These are phyloP conservation scores for Notarius lentiginosus DNA, from an alignment of 2,113 vertebrate species.

Conservation along the genomic window DNA sequence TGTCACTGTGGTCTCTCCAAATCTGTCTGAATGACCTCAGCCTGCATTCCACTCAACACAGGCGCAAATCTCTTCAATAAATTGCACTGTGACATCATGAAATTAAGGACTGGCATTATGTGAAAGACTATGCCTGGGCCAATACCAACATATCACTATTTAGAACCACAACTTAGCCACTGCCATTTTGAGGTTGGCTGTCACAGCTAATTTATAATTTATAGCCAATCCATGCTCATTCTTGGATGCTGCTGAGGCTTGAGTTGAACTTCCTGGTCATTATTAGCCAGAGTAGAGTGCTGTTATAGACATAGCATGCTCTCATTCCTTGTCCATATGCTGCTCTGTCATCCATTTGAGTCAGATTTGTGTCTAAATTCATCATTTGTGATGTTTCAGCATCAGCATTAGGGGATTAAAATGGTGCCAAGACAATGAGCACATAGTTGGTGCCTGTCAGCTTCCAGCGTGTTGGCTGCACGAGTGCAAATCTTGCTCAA, in stretches of 20 bases:
- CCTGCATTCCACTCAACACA: too few relatives aligned
- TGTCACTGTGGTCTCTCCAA: too few relatives aligned
- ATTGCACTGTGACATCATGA: not conserved
- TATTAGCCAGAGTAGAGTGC: not conserved
- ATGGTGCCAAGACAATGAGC: not conserved
- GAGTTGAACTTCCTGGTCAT: not conserved
- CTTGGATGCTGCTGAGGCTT: not conserved
- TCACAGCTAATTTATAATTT: constrained; percentile 2
- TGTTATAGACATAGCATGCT: not conserved
- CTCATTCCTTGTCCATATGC: not conserved
- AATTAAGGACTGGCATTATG: not conserved
- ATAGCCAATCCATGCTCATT: not conserved
- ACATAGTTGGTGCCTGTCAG: not conserved
- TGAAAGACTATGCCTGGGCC: not conserved
- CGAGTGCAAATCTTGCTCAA: not conserved
- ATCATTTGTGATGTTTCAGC: not conserved
- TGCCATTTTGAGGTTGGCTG: not conserved
- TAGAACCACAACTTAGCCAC: not conserved
- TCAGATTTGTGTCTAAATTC: not conserved
- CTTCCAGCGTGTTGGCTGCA: not conserved
- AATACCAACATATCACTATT: not conserved
- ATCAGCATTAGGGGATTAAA: not conserved
- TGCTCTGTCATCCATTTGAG: not conserved
- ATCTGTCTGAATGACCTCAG: too few relatives aligned
- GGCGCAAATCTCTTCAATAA: too few relatives aligned